These are phyloP conservation scores for Zaprionus tsacasi DNA, from an alignment of 1,140 invertebrate species.

Conservation along the genomic window DNA sequence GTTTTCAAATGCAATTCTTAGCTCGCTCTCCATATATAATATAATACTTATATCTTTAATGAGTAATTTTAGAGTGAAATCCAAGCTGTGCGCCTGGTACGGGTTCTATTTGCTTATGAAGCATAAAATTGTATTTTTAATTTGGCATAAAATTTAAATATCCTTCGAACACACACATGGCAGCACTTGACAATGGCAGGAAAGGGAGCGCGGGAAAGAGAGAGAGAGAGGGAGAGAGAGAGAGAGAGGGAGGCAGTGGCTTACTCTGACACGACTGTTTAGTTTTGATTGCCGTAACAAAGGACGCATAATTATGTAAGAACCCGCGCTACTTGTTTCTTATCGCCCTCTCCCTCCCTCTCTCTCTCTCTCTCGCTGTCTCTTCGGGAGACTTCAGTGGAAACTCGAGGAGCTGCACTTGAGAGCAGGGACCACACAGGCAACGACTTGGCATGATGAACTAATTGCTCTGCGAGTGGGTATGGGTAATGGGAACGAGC, in stretches of 20 bases:
- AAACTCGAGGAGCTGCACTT: conserved; percentile 46
- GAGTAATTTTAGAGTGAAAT: conserved; percentile 35
- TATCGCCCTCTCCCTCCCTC: background rate
- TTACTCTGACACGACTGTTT: conserved; percentile 18
- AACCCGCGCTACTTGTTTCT: conserved; percentile 58
- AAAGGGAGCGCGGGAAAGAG: background rate
- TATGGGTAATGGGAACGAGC: conserved; percentile 20
- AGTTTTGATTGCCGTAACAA: conserved; percentile 64
- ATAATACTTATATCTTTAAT: conserved; percentile 6
- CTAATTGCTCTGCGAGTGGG: conserved; percentile 62
- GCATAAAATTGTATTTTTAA: conserved; percentile 77
- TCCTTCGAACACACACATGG: conserved; percentile 44
- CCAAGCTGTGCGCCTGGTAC: conserved; percentile 54
- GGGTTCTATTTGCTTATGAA: conserved; percentile 49
- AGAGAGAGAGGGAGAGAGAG: background rate
- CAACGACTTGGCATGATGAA: conserved; percentile 63
- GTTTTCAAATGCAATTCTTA: conserved; percentile 25
- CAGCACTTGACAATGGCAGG: conserved; percentile 50
- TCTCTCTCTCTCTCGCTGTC: background rate
- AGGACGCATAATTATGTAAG: conserved; percentile 75
- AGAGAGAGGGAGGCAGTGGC: conserved; percentile 2
- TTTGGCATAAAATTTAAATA: conserved; percentile 79
- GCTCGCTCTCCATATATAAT: conserved; percentile 22
- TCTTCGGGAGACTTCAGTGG: conserved; percentile 6
- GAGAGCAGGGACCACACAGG: conserved; percentile 72